Base-by-base conservation (phyloP, 2,113 vertebrate genomes). In the Promerops cafer region DNA sequence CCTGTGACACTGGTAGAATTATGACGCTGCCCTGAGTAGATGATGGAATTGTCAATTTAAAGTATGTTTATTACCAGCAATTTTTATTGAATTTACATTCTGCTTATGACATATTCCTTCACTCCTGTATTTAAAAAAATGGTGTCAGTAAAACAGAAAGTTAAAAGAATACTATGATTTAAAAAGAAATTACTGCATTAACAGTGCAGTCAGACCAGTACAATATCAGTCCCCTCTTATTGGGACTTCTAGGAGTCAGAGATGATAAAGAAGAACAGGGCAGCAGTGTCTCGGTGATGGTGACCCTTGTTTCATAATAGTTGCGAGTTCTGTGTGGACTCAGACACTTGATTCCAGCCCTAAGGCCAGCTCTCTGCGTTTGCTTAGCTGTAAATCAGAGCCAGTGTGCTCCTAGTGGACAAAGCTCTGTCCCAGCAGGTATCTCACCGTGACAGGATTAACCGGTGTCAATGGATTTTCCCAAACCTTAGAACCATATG, bases 401-500 rank as follows among this genome's bases (percentile, higher is more conserved):
- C 50, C 16, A 30, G 8, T 0, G 0, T 44, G 40, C 22, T 42
- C 37, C 42, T 75, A 2, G 13, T 4, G 7, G 20, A 28, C 27
- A n/a, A 56, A 86, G 24, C 56, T 72, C 54, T 2, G 2, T 33
- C 69, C 56, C 42, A 27, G 19, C 23, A 40, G 54, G 66, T 19
- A 10, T 20, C 17, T 8, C 39, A 47, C 16, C 0, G 0, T 33
- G 33, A 39, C 37, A 6, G 42, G 35, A 30, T 64, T 91, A 56
- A 75, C 50, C 44, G 40, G 28, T 53, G 63, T 69, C 37, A 7
- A 2, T 40, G 79, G 71, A 24, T 59, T 95, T 79, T 64, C 33
- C 24, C 26, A 60, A 40, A 30, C 44, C 13, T 30, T 39, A 44
- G 42, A 78, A 52, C 35, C 10, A 1, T 21, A 3, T 23, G 23